These are phyloP conservation scores for Merodon equestris DNA, from an alignment of 2,888 invertebrate species.

Conservation along the genomic window DNA sequence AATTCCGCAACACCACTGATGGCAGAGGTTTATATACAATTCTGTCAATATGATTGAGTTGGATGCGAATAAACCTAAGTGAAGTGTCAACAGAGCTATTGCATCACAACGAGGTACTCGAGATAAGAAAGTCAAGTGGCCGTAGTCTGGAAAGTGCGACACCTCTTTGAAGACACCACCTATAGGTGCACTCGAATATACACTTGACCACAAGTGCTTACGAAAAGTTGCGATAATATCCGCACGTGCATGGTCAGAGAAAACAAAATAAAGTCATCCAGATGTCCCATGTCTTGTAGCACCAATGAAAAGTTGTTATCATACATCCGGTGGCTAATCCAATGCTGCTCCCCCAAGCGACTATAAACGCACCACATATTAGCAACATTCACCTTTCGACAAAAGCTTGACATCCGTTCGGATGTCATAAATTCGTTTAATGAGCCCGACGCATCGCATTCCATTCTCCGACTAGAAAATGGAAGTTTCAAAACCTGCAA, in stretches of 20 bases:
- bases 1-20: not conserved
- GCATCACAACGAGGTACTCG: too few relatives aligned
- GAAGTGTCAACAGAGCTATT: not conserved
- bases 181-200: too few relatives aligned
- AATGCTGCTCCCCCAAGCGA: slow-evolving; percentile 12
- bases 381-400: slow-evolving; percentile 41
- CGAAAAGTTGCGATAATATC: too few relatives aligned
- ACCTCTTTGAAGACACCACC: too few relatives aligned
- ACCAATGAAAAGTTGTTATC: not conserved
- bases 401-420: slow-evolving; percentile 50
- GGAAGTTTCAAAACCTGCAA: too few relatives aligned
- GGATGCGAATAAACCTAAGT: slow-evolving; percentile 30
- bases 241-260: too few relatives aligned
- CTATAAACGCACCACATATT: slow-evolving; percentile 27
- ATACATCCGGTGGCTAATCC: slow-evolving; percentile 32
- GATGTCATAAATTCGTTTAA: slow-evolving; percentile 63
- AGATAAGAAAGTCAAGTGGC: too few relatives aligned
- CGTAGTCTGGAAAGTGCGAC: too few relatives aligned
- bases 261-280: not conserved
- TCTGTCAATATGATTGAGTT: slow-evolving; percentile 1
- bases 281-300: too few relatives aligned
- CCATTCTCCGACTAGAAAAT: slow-evolving; percentile 8
- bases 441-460: slow-evolving; percentile 56
- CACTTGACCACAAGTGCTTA: too few relatives aligned
- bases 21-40: slow-evolving; percentile 16